A percentile compares a stretch with the other conserved stretches of the same genome.
Conservation (phyloP, 2,113 vertebrate species). For the pig (Sus scrofa) region DNA sequence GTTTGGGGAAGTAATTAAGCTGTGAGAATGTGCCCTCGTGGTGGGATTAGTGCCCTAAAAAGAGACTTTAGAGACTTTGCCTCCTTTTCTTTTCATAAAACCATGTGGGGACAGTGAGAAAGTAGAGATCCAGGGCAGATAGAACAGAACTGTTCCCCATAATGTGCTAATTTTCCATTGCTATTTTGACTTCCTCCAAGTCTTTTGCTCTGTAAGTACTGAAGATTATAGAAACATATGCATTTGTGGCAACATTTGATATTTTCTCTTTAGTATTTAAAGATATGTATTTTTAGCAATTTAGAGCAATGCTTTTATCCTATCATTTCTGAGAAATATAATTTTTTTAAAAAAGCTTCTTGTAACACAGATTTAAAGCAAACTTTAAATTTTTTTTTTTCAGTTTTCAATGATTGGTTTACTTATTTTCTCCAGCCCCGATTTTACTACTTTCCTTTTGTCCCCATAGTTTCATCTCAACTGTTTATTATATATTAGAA, state of each 20-base stretch:
- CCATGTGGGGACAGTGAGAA: not conserved
- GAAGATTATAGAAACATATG: not conserved
- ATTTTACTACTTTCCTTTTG: not conserved
- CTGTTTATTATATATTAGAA: not conserved
- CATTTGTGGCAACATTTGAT: not conserved
- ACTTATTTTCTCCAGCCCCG: not conserved
- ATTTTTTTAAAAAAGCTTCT: not conserved
- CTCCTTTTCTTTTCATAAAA: not conserved
- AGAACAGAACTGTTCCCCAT: not conserved
- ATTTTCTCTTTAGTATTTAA: not conserved
- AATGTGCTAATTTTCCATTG: not conserved
- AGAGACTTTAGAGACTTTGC: not conserved
- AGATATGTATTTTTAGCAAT: not conserved
- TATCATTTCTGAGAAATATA: not conserved
- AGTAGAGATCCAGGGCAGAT: not conserved
- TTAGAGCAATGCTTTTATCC: not conserved
- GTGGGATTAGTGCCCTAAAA: not conserved
- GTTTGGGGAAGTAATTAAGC: not conserved
- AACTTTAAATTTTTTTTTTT: not conserved
- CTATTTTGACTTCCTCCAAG: not conserved
- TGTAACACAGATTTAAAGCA: not conserved
- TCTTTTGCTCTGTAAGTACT: not conserved
- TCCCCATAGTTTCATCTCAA: not conserved
- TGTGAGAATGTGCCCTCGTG: not conserved
- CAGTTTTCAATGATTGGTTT: not conserved